phyloP scores from a whole-genome alignment of 2,113 vertebrate genomes.

The Caretta caretta region DNA sequence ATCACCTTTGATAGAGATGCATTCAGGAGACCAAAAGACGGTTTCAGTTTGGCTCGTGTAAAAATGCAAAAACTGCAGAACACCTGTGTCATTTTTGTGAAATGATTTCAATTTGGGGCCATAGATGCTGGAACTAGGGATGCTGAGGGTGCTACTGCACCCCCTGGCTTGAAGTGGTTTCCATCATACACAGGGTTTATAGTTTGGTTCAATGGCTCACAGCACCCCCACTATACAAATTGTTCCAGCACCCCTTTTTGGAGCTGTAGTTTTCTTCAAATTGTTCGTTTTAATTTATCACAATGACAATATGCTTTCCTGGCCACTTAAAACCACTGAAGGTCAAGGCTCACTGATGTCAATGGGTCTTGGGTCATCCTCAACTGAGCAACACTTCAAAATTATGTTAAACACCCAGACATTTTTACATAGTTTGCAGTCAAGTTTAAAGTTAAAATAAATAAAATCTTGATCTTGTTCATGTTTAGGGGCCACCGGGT shows the following conservation, averaged over 20 bases:
- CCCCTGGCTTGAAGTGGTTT: too few relatives aligned
- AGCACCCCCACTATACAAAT: too few relatives aligned
- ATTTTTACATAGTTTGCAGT: neutral
- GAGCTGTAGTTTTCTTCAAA: neutral
- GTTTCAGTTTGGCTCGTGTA: neutral
- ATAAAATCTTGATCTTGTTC: conserved; percentile 47
- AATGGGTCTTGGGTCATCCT: neutral
- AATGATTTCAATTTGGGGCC: neutral
- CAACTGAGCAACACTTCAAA: neutral
- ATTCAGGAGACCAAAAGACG: neutral
- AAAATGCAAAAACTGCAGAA: neutral
- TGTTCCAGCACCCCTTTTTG: too few relatives aligned
- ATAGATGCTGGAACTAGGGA: too few relatives aligned
- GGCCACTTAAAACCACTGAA: neutral
- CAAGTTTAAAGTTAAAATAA: conserved; percentile 3
- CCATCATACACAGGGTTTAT: too few relatives aligned
- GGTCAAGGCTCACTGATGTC: neutral
- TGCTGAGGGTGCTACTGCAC: too few relatives aligned
- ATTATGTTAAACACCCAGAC: neutral
- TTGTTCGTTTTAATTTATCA: neutral
- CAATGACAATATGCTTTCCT: neutral
- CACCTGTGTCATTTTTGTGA: neutral
- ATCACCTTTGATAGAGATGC: neutral
- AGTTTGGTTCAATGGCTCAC: too few relatives aligned
- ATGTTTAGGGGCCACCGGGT: conserved; percentile 84